phyloP scores from a whole-genome alignment of 1,140 invertebrate genomes.

The Colletes latitarsis region DNA sequence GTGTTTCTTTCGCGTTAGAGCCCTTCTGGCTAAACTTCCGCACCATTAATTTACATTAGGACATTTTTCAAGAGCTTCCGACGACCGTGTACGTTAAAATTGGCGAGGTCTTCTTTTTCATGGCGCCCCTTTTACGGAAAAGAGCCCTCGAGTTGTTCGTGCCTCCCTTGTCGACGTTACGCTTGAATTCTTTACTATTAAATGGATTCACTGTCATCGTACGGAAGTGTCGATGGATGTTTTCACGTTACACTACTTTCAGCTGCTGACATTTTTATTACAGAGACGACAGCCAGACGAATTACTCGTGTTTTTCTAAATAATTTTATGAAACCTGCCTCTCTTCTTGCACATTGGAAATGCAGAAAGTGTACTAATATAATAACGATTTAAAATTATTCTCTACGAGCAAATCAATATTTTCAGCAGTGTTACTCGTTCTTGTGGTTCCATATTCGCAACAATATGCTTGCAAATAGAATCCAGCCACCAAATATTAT shows the following conservation, averaged over 20 bases:
- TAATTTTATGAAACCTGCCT: not conserved
- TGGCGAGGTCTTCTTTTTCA: constrained; percentile 64
- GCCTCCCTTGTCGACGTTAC: constrained; percentile 50
- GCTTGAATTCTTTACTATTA: constrained; percentile 61
- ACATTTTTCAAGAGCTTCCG: constrained; percentile 70
- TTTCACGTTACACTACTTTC: not conserved
- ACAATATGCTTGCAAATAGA: not conserved
- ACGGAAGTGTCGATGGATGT: not conserved
- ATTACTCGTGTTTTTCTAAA: not conserved
- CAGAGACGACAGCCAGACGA: too few species aligned
- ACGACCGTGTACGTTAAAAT: constrained; percentile 62
- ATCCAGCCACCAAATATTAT: not conserved
- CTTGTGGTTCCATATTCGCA: not conserved
- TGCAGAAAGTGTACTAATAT: too few species aligned
- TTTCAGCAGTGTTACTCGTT: not conserved
- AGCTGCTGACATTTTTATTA: not conserved
- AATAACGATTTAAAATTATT: not conserved
- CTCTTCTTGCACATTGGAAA: too few species aligned
- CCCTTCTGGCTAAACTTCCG: constrained; percentile 69
- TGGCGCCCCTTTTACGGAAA: constrained; percentile 16
- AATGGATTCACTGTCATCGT: constrained; percentile 25
- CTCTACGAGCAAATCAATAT: too few species aligned
- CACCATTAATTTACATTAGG: constrained; percentile 75
- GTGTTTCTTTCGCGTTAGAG: constrained; percentile 63
- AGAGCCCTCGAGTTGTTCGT: constrained; percentile 44